Percentiles rank a stretch among this genome's conserved stretches.
These are phyloP conservation scores for Buathra laborator DNA, from an alignment of 2,888 invertebrate genomes.

Conservation along the genomic window DNA sequence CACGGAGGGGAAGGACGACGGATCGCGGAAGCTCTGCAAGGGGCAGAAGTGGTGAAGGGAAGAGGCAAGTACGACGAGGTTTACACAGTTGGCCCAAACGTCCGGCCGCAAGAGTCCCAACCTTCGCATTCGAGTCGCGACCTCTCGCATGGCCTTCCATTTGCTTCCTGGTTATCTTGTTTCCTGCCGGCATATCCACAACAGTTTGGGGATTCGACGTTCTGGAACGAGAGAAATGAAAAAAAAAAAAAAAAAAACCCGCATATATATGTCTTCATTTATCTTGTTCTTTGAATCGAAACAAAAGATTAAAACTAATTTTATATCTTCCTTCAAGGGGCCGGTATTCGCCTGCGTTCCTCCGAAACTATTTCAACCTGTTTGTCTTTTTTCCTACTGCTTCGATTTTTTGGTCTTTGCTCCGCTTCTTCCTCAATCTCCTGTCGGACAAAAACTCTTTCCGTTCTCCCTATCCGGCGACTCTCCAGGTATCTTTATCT, in stretches of 20 bases:
- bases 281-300: too few relatives aligned
- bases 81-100: constrained; percentile 68
- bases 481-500: constrained; percentile 59
- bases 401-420: constrained; percentile 25
- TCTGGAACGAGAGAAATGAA: neutral
- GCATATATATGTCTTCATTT: too few relatives aligned
- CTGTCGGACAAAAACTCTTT: constrained; percentile 22
- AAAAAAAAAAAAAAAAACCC: too few relatives aligned
- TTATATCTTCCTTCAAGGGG: neutral
- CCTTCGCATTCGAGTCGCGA: constrained; percentile 32
- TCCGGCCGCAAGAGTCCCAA: constrained; percentile 65
- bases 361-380: neutral
- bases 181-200: neutral
- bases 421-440: constrained; percentile 20
- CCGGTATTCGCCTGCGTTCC: too few relatives aligned
- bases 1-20: constrained; percentile 41
- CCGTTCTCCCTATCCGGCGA: constrained; percentile 56
- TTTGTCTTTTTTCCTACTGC: constrained; percentile 40
- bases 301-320: constrained; percentile 40
- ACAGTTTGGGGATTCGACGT: neutral
- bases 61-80: constrained; percentile 62
- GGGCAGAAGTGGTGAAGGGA: constrained; percentile 14
- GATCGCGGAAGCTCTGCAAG: constrained; percentile 42
- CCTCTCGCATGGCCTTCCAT: constrained; percentile 12
- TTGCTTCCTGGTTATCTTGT: constrained; percentile 17